A percentile compares a stretch with the other conserved stretches of the same genome.
Conservation (phyloP, 2,113 vertebrate genomes). For the Leucopternis melanops region DNA sequence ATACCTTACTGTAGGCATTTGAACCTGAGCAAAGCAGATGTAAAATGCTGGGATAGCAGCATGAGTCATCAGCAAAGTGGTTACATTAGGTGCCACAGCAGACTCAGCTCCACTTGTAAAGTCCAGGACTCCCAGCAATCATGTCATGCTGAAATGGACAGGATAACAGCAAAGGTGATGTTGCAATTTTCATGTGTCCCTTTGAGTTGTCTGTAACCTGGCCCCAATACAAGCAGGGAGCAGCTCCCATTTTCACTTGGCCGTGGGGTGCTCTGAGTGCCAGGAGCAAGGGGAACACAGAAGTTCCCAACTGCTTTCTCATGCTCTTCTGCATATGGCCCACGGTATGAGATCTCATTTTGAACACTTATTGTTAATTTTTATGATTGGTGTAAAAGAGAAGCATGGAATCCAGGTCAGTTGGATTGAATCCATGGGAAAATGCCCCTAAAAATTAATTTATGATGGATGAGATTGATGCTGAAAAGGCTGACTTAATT, state of each 20-base stretch:
- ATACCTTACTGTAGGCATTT: not conserved
- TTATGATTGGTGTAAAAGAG: constrained; percentile 4
- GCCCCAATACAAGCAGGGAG: not conserved
- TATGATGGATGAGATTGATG: not conserved
- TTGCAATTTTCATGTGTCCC: not conserved
- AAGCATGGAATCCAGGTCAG: not conserved
- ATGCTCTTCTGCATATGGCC: not conserved
- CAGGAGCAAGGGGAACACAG: not conserved
- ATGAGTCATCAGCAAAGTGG: not conserved
- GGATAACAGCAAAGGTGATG: not conserved
- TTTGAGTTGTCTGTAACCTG: not conserved
- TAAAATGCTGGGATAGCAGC: not conserved
- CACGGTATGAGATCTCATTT: not conserved
- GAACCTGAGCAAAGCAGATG: not conserved
- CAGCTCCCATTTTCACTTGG: not conserved
- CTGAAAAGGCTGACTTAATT: constrained; percentile 40
- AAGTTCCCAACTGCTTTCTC: not conserved
- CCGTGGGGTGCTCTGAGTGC: not conserved
- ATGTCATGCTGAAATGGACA: not conserved
- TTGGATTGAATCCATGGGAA: constrained; percentile 35
- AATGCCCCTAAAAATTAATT: constrained; percentile 44
- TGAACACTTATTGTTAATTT: not conserved
- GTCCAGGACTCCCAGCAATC: not conserved
- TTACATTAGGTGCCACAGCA: not conserved
- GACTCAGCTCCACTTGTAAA: not conserved